These are phyloP conservation scores for Cataglyphis livida DNA, from an alignment of 2,888 invertebrate species.

Conservation along the genomic window DNA sequence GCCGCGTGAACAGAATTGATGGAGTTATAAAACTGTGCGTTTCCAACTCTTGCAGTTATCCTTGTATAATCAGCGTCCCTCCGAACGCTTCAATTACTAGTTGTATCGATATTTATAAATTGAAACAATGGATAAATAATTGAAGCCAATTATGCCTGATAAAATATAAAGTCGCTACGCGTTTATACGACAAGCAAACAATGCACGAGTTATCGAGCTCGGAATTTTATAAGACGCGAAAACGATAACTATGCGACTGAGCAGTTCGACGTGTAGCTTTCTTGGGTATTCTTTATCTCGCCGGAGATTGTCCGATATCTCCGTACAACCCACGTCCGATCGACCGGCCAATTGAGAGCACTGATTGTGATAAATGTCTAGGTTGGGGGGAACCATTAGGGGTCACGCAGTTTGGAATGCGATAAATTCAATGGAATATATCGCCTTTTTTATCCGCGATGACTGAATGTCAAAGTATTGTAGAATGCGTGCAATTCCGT, in stretches of 20 bases:
- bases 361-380: conserved; percentile 69
- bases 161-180: conserved; percentile 14
- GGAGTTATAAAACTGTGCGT: conserved; percentile 11
- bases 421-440: conserved; percentile 66
- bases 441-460: conserved; percentile 47
- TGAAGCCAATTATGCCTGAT: neutral
- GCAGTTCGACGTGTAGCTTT: conserved; percentile 60
- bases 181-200: neutral
- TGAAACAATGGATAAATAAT: conserved; percentile 1
- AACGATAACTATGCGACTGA: conserved; percentile 55
- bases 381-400: conserved; percentile 51
- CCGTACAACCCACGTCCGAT: conserved; percentile 62
- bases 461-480: conserved; percentile 18
- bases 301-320: conserved; percentile 60
- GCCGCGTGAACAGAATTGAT: conserved; percentile 12
- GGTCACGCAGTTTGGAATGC: conserved; percentile 59
- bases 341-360: conserved; percentile 60
- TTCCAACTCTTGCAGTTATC: neutral
- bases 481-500: conserved; percentile 56
- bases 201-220: neutral
- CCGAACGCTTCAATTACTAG: no score
- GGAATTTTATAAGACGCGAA: conserved; percentile 47
- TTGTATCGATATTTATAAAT: neutral
- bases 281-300: conserved; percentile 62
- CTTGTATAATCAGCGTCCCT: neutral